phyloP scores from a whole-genome alignment of 2,113 vertebrate species.

The Camarhynchus parvulus region DNA sequence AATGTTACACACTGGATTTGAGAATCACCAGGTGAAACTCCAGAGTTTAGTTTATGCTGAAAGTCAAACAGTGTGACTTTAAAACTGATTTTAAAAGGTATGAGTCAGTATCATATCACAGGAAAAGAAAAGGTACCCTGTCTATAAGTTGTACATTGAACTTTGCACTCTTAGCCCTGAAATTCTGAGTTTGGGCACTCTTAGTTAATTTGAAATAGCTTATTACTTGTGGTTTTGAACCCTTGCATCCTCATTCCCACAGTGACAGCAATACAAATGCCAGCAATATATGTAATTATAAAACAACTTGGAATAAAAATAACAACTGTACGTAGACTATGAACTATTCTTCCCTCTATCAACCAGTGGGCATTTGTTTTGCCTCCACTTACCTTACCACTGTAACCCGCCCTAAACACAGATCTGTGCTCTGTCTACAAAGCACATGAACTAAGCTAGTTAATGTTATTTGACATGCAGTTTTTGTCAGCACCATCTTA shows the following conservation, averaged over 20 bases:
- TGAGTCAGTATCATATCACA: slow-evolving; percentile 26
- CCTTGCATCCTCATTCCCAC: not conserved
- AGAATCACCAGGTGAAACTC: not conserved
- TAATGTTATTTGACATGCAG: not conserved
- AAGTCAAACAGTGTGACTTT: slow-evolving; percentile 48
- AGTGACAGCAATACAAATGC: not conserved
- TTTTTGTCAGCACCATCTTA: not conserved
- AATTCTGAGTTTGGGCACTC: not conserved
- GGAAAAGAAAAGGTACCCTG: slow-evolving; percentile 12
- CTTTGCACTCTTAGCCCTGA: not conserved
- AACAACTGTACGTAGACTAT: not conserved
- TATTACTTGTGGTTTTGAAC: not conserved
- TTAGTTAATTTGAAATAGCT: not conserved
- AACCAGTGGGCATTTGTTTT: not conserved
- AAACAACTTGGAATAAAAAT: not conserved
- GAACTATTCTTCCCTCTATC: not conserved
- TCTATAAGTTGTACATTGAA: not conserved
- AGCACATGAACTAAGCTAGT: not conserved
- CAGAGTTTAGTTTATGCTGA: slow-evolving; percentile 7
- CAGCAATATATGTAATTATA: not conserved
- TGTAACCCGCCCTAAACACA: not conserved
- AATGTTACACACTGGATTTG: not conserved
- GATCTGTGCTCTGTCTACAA: not conserved
- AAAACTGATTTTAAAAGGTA: not conserved
- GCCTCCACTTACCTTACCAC: not conserved